Evolutionary conservation across 2,113 vertebrate genomes (phyloP).

Genomic region (Crotophaga sulcirostris): DNA sequence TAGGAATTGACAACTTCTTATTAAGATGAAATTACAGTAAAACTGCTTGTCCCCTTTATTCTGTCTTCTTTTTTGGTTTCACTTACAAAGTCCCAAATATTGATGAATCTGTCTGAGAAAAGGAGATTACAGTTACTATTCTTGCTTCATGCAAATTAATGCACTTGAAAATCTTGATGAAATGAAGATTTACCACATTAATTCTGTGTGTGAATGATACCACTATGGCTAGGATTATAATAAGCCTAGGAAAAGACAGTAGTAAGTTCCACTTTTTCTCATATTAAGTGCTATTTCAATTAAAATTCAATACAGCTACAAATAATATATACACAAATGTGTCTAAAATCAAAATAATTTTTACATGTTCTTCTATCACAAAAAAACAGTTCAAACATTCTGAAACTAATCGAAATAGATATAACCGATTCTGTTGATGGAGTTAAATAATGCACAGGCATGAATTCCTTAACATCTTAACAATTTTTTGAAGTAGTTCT

Average conservation of each 20-base stretch:
- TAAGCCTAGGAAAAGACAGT: neutral
- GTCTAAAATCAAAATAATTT: neutral
- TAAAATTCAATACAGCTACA: neutral
- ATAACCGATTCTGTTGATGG: neutral
- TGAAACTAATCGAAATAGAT: neutral
- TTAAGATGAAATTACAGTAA: neutral
- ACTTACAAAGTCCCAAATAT: constrained; percentile 9
- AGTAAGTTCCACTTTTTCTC: neutral
- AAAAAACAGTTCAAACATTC: neutral
- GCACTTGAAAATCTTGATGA: constrained; percentile 34
- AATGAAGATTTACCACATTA: constrained; percentile 15
- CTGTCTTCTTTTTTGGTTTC: neutral
- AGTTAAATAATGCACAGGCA: neutral
- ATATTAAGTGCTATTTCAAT: neutral
- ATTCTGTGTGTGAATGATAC: neutral
- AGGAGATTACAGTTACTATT: constrained; percentile 43
- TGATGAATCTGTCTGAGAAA: constrained; percentile 24
- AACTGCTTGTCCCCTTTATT: neutral
- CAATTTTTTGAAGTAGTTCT: neutral
- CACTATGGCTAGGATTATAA: neutral
- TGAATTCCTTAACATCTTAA: neutral
- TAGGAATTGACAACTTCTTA: neutral
- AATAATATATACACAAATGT: neutral
- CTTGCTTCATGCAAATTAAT: constrained; percentile 25
- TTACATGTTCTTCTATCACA: neutral